phyloP scores from a whole-genome alignment of 2,888 invertebrate genomes.

The Spodoptera exigua region DNA sequence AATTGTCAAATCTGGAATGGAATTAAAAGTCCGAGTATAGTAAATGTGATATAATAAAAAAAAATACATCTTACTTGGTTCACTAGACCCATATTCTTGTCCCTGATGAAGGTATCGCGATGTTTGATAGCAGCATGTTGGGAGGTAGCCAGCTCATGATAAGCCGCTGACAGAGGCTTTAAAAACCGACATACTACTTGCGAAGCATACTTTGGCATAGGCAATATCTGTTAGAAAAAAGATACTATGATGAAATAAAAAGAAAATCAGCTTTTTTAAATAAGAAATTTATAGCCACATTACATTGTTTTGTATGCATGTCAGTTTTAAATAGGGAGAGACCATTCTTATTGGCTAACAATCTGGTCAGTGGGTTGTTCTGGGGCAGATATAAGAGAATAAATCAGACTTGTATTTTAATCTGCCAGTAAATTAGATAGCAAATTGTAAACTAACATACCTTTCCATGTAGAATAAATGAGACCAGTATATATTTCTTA shows the following conservation, averaged over 20 bases:
- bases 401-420: background rate
- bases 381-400: no score
- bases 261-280: no score
- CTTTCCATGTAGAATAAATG: conserved; percentile 97
- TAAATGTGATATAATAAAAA: background rate
- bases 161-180: conserved; percentile 95
- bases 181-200: conserved; percentile 96
- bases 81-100: conserved; percentile 93
- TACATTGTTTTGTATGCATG: no score
- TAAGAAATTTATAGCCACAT: no score
- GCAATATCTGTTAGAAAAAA: conserved; percentile 81
- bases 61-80: conserved; percentile 89
- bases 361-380: no score
- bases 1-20: no score
- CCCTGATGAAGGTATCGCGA: conserved; percentile 94
- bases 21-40: background rate
- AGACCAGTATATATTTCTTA: conserved; percentile 98
- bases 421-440: no score
- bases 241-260: no score
- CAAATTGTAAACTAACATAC: conserved; percentile 76
- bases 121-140: conserved; percentile 95
- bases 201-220: conserved; percentile 97
- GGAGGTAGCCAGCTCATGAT: conserved; percentile 96
- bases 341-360: no score
- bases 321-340: no score